phyloP scores from a whole-genome alignment of 2,113 vertebrate genomes.

The Romanogobio albipinnatus region DNA sequence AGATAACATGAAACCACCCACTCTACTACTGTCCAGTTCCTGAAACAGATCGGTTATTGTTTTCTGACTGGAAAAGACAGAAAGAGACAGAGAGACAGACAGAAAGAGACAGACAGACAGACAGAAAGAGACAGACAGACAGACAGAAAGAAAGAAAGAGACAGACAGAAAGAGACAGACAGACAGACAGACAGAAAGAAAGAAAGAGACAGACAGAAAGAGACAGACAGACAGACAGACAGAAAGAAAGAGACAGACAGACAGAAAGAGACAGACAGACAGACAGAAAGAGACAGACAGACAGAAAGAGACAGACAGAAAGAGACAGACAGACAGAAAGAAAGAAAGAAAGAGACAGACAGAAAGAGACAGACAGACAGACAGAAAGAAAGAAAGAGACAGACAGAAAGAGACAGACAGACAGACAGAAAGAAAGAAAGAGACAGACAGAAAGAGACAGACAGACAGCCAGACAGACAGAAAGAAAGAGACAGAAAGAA shows the following conservation, averaged over 20 bases:
- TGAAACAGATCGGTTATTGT: slow-evolving; percentile 89
- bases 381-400: slow-evolving; percentile 58
- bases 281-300: slow-evolving; percentile 61
- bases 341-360: slow-evolving; percentile 58
- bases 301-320: too few relatives aligned
- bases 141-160: slow-evolving; percentile 56
- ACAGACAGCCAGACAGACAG: slow-evolving; percentile 3
- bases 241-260: slow-evolving; percentile 42
- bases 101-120: slow-evolving; percentile 47
- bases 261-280: slow-evolving; percentile 35
- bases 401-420: neutral
- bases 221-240: slow-evolving; percentile 49
- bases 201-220: slow-evolving; percentile 24
- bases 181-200: slow-evolving; percentile 55
- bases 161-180: neutral
- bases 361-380: slow-evolving; percentile 16
- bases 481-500: slow-evolving; percentile 36
- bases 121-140: slow-evolving; percentile 10
- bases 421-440: slow-evolving; percentile 58
- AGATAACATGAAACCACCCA: slow-evolving; percentile 75
- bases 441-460: too few relatives aligned
- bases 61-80: slow-evolving; percentile 59
- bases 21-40: slow-evolving; percentile 58
- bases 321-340: slow-evolving; percentile 14
- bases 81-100: slow-evolving; percentile 12